Evolutionary conservation across 2,797 vertebrate genomes (phyloP).

Genomic region (Etheostoma perlongum): DNA sequence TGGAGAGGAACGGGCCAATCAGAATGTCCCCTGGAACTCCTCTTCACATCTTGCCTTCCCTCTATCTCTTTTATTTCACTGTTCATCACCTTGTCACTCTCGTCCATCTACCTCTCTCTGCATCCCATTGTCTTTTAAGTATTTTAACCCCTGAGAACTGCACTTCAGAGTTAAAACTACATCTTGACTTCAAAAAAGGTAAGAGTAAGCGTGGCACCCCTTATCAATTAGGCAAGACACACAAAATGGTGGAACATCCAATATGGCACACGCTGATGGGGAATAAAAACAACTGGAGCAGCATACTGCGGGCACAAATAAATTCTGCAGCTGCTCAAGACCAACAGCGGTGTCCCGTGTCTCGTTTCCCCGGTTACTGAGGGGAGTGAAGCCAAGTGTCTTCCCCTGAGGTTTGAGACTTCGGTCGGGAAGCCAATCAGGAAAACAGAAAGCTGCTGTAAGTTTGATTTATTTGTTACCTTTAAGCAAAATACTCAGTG

Average conservation of each 20-base stretch:
- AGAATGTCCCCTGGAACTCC: slow-evolving; percentile 63
- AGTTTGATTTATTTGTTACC: too few species aligned
- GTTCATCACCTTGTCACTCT: slow-evolving; percentile 26
- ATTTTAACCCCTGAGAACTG: not conserved
- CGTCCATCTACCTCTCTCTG: slow-evolving; percentile 9
- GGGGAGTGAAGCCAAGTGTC: too few species aligned
- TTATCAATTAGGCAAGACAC: slow-evolving; percentile 11
- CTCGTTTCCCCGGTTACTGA: too few species aligned
- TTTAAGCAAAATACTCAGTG: too few species aligned
- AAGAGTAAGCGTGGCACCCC: not conserved
- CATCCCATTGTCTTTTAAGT: slow-evolving; percentile 22
- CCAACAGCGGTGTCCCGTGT: too few species aligned
- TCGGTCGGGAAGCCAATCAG: too few species aligned
- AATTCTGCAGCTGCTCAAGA: too few species aligned
- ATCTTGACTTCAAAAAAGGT: slow-evolving; percentile 1
- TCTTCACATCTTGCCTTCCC: slow-evolving; percentile 16
- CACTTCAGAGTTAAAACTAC: not conserved
- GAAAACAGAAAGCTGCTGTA: too few species aligned
- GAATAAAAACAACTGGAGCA: not conserved
- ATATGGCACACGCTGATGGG: not conserved
- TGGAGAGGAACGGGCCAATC: slow-evolving; percentile 63
- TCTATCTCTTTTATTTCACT: slow-evolving; percentile 4
- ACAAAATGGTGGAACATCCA: slow-evolving; percentile 15
- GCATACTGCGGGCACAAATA: too few species aligned
- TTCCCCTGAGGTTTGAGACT: too few species aligned